A percentile compares a stretch with the other conserved stretches of the same genome.
These are phyloP conservation scores for Drosophila sulfurigaster DNA, from an alignment of 1,140 invertebrate genomes.

Conservation along the genomic window DNA sequence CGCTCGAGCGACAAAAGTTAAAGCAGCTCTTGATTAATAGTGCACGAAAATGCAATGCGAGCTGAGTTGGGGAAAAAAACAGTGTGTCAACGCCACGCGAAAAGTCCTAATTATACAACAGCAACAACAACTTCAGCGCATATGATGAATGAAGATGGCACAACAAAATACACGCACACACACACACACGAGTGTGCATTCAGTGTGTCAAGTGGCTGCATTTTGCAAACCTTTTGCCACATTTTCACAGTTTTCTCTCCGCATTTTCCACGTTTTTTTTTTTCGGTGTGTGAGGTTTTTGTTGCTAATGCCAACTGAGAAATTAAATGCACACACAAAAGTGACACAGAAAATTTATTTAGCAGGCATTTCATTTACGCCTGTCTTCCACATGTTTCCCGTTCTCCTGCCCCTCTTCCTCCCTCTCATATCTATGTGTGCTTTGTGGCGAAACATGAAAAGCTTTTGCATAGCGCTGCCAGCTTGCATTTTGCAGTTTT, in stretches of 20 bases:
- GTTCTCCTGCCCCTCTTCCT: neutral
- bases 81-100: conserved; percentile 45
- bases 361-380: conserved; percentile 60
- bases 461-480: conserved; percentile 26
- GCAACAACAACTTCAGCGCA: conserved; percentile 17
- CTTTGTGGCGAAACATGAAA: conserved; percentile 26
- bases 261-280: conserved; percentile 7
- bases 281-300: neutral
- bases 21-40: conserved; percentile 37
- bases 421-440: neutral
- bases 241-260: conserved; percentile 37
- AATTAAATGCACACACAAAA: conserved; percentile 69
- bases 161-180: conserved; percentile 20
- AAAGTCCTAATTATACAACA: conserved; percentile 50
- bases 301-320: conserved; percentile 55
- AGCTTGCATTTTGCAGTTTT: conserved; percentile 7
- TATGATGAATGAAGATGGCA: conserved; percentile 61
- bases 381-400: neutral
- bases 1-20: neutral
- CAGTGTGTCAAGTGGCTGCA: conserved; percentile 61
- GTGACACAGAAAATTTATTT: conserved; percentile 66
- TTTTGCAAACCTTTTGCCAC: conserved; percentile 52
- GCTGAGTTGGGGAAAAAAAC: neutral
- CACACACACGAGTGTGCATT: conserved; percentile 11
- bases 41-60: conserved; percentile 30